A percentile compares a stretch with the other conserved stretches of the same genome.
These are phyloP conservation scores for Heteronetta atricapilla DNA, from an alignment of 2,113 vertebrate genomes.

Conservation along the genomic window DNA sequence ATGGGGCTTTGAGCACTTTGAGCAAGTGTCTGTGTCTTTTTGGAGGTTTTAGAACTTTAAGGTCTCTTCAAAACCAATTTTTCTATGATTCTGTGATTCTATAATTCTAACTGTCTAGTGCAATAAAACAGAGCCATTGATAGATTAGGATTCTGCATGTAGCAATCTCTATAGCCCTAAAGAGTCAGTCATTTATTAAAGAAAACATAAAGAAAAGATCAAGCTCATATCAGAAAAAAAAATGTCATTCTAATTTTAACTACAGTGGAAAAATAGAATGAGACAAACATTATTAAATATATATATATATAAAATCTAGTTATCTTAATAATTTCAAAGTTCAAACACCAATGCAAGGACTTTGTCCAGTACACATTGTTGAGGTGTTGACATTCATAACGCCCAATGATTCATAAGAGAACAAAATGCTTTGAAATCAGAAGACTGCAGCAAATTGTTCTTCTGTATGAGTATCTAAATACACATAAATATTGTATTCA, in stretches of 20 bases:
- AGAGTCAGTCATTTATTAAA: not conserved
- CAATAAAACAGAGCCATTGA: not conserved
- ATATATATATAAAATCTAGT: not conserved
- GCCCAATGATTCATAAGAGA: not conserved
- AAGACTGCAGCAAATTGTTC: not conserved
- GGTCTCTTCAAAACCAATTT: too few relatives aligned
- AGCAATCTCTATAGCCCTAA: not conserved
- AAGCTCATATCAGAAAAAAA: not conserved
- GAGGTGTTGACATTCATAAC: not conserved
- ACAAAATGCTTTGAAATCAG: not conserved
- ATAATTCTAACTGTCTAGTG: not conserved
- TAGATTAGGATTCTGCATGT: not conserved
- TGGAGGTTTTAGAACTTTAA: too few relatives aligned
- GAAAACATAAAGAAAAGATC: not conserved
- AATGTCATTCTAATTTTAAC: not conserved
- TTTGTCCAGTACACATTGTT: not conserved
- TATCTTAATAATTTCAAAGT: not conserved
- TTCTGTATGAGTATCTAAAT: not conserved
- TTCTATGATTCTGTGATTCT: too few relatives aligned
- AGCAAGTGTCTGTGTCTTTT: too few relatives aligned
- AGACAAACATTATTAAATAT: not conserved
- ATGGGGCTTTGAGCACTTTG: too few relatives aligned
- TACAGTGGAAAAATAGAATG: not conserved
- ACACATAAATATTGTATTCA: not conserved
- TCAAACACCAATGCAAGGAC: not conserved